Conservation (phyloP, 2,113 vertebrate species). For the Oriolus oriolus region DNA sequence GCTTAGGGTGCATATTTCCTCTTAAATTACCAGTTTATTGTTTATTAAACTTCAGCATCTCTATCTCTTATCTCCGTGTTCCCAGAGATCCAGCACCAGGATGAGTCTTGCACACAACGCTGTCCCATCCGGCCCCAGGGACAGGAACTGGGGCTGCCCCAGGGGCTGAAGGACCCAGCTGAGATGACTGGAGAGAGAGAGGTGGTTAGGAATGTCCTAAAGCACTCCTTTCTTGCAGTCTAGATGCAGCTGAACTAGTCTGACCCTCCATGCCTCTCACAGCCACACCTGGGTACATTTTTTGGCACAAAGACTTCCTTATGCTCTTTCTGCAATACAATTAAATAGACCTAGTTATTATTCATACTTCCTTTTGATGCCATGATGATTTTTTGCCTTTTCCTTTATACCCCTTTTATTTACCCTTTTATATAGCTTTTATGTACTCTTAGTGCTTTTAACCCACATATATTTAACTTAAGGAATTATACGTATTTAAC, state of each 20-base stretch:
- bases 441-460: no score
- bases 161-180: not conserved
- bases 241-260: not conserved
- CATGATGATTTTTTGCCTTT: no score
- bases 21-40: not conserved
- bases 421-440: no score
- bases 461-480: no score
- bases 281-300: not conserved
- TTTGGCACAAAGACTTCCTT: not conserved
- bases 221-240: not conserved
- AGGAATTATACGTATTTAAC: no score
- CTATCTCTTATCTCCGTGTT: accelerated
- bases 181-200: not conserved
- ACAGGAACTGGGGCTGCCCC: not conserved
- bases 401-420: no score
- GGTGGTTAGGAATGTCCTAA: not conserved
- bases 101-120: not conserved
- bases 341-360: not conserved
- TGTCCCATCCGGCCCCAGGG: not conserved
- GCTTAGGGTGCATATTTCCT: not conserved
- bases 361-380: not conserved
- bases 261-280: not conserved
- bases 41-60: not conserved
- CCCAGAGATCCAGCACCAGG: not conserved
- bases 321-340: not conserved